These are phyloP conservation scores for Trachurus trachurus DNA, from an alignment of 2,797 vertebrate genomes.

Conservation along the genomic window DNA sequence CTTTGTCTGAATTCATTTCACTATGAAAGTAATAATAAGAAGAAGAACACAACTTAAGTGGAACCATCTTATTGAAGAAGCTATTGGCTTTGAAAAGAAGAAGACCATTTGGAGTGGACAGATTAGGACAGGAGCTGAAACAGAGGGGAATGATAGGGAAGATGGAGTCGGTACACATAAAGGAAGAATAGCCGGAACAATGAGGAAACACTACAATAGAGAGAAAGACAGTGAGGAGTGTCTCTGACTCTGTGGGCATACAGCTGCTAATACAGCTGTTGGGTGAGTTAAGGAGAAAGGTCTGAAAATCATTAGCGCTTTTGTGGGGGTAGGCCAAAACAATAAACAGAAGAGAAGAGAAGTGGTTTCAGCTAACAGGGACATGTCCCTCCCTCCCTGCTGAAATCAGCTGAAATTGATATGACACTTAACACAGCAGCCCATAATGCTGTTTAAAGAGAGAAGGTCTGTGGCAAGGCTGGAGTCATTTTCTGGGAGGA, in stretches of 20 bases:
- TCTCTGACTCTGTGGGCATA: slow-evolving; percentile 34
- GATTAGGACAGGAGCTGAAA: no score
- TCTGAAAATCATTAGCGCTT: slow-evolving; percentile 65
- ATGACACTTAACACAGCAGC: slow-evolving; percentile 49
- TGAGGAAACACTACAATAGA: slow-evolving; percentile 1
- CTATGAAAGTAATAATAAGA: neutral
- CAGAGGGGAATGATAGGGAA: no score
- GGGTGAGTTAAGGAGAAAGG: slow-evolving; percentile 48
- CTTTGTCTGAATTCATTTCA: no score
- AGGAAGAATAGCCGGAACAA: slow-evolving; percentile 1
- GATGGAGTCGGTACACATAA: neutral
- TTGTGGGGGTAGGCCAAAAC: neutral
- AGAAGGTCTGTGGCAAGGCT: slow-evolving; percentile 15
- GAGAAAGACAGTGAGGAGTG: slow-evolving; percentile 22
- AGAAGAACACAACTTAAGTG: no score
- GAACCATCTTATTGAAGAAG: no score
- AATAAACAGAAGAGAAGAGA: slow-evolving; percentile 45
- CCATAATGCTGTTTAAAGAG: slow-evolving; percentile 14
- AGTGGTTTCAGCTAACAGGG: slow-evolving; percentile 46
- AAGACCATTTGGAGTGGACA: no score
- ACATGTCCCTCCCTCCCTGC: slow-evolving; percentile 25
- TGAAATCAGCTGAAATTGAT: slow-evolving; percentile 44
- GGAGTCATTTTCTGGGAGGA: slow-evolving; percentile 24
- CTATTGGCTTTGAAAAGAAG: no score
- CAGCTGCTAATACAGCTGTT: slow-evolving; percentile 68